Evolutionary conservation across 2,113 vertebrate species (phyloP), one percentile per base, ranked within the genome.

Genomic region (Apodemus sylvaticus): DNA sequence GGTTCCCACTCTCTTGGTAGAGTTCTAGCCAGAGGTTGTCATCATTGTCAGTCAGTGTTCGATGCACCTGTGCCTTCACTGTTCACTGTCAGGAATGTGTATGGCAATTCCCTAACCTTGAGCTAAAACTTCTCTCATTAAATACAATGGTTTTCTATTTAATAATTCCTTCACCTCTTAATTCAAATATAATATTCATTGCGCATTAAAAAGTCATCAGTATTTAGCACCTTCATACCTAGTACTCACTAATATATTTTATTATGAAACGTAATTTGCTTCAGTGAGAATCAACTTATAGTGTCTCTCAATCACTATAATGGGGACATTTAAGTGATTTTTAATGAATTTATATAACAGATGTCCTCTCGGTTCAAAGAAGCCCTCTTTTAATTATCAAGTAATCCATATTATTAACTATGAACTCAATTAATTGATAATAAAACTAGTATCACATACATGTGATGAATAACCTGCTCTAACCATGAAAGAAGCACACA

Each of bases 101-200:
- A 90, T 91, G 62, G 5, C 79, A 45, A 83, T 92, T 81, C 85
- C 16, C 60, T 77, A 60, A 29, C 58, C 62, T 79, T 64, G 13
- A 94, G 83, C 90, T 94, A 93, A 90, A 90, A 89, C 10, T 86
- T n/a, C 36, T 95, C 39, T 93, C 83, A 82, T 93, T 74, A 73
- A 96, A 78, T 17, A 92, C 66, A 78, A n/a, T 92, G 36, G 90
- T 29, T 81, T 95, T 95, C 73, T 89, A 86, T 22, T 42, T 96
- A 94, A 91, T 94, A 77, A 97, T 58, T 68, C 20, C 93, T 97
- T 62, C 48, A 86, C 26, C 24, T 17, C 91, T 88, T 94, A 97
- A 86, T 87, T 92, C 13, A 94, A 98, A 96, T 92, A 66, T 86
- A 94, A 55, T 91, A 39, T 93, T 91, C 29, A 90, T 19, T 86